phyloP scores from a whole-genome alignment of 2,113 vertebrate species.

The Electrona antarctica region DNA sequence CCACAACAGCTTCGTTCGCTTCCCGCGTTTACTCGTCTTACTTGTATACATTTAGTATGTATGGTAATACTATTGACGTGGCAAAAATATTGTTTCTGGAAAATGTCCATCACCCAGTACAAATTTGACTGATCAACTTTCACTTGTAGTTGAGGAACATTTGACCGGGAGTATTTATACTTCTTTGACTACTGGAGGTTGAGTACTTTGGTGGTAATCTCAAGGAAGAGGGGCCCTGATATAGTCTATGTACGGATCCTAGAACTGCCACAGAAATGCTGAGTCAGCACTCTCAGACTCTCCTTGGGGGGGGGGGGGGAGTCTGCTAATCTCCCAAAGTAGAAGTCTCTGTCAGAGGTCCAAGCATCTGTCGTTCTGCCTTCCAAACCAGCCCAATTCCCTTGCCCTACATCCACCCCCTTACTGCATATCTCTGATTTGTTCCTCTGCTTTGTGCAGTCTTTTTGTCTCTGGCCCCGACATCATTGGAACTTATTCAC shows the following conservation, averaged over 20 bases:
- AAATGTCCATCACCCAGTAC: no score
- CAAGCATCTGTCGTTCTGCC: slow-evolving; percentile 46
- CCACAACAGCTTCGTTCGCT: no score
- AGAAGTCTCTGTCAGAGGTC: slow-evolving; percentile 51
- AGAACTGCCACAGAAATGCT: slow-evolving; percentile 45
- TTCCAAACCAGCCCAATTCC: slow-evolving; percentile 31
- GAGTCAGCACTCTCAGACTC: slow-evolving; percentile 62
- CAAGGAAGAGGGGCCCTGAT: slow-evolving; percentile 5
- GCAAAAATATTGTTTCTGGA: no score
- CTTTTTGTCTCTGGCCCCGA: slow-evolving; percentile 7
- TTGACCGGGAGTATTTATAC: no score
- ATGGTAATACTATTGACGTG: no score
- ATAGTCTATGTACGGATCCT: slow-evolving; percentile 44
- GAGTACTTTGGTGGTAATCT: slow-evolving; percentile 1
- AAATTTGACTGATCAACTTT: no score
- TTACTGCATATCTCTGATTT: slow-evolving; percentile 18
- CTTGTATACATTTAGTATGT: no score
- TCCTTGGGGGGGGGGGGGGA: slow-evolving; percentile 29
- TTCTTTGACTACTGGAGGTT: no score
- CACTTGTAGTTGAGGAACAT: no score
- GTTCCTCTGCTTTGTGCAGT: slow-evolving; percentile 23
- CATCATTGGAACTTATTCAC: slow-evolving; percentile 2
- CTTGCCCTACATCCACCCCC: slow-evolving; percentile 4
- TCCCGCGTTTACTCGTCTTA: no score
- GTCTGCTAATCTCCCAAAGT: slow-evolving; percentile 53